Conservation (phyloP, 2,113 vertebrate species). For the Brachyhypopomus gauderio region DNA sequence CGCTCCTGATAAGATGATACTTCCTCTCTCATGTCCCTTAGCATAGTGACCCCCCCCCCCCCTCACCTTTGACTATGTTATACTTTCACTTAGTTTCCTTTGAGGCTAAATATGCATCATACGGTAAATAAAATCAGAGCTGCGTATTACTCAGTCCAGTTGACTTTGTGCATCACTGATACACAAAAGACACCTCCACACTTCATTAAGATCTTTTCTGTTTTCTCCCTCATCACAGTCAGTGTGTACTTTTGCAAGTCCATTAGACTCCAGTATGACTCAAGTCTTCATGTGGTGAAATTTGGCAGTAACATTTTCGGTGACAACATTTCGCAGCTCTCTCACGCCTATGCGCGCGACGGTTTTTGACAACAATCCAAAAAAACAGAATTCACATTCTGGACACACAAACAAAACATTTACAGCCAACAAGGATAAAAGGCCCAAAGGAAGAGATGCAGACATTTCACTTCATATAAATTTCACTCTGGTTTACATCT, state of each 20-base stretch:
- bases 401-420: slow-evolving; percentile 37
- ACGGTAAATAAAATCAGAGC: slow-evolving; percentile 46
- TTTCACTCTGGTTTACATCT: slow-evolving; percentile 39
- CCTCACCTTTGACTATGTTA: background rate
- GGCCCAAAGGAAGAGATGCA: slow-evolving; percentile 33
- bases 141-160: slow-evolving; percentile 41
- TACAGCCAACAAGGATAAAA: slow-evolving; percentile 41
- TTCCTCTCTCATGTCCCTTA: background rate
- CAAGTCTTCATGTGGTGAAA: slow-evolving; percentile 27
- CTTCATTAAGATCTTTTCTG: slow-evolving; percentile 5
- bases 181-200: slow-evolving; percentile 53
- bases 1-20: slow-evolving; percentile 37
- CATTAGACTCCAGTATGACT: slow-evolving; percentile 22
- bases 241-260: slow-evolving; percentile 31
- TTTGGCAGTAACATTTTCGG: slow-evolving; percentile 38
- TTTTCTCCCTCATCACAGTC: background rate
- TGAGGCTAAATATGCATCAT: slow-evolving; percentile 49
- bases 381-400: slow-evolving; percentile 41
- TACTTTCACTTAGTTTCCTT: slow-evolving; percentile 31
- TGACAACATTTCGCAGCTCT: slow-evolving; percentile 19
- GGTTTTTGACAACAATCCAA: slow-evolving; percentile 27
- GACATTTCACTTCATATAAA: slow-evolving; percentile 27
- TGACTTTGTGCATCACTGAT: slow-evolving; percentile 48
- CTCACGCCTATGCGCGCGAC: slow-evolving; percentile 6
- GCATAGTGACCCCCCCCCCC: background rate